phyloP scores from a whole-genome alignment of 2,797 vertebrate genomes.

The Diceros bicornis region DNA sequence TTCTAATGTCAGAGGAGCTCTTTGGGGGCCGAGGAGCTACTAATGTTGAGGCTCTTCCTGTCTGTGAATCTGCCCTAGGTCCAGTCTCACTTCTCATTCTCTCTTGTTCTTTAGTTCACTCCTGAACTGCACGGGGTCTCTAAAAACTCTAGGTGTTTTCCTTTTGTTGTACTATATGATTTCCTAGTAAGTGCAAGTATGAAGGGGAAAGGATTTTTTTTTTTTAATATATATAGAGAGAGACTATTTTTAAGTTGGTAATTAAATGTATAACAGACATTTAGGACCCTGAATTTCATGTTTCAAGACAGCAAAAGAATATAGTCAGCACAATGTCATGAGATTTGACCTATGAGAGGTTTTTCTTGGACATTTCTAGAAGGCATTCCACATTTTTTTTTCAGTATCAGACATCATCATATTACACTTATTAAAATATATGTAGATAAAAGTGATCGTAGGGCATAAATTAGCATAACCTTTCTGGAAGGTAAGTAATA shows the following conservation, averaged over 20 bases:
- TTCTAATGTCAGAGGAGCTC: neutral
- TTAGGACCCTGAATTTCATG: neutral
- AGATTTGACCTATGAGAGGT: neutral
- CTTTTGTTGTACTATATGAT: neutral
- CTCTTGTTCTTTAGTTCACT: neutral
- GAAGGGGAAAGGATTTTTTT: neutral
- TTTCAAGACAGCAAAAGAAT: neutral
- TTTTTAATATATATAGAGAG: neutral
- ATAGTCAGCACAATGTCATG: neutral
- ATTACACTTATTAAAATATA: neutral
- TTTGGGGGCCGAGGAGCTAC: neutral
- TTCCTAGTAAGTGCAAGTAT: neutral
- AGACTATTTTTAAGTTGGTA: neutral
- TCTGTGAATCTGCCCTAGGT: neutral
- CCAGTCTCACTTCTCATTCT: neutral
- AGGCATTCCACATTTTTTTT: neutral
- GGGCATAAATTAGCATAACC: neutral
- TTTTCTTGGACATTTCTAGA: conserved; percentile 23
- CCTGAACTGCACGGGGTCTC: neutral
- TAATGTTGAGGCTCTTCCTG: neutral
- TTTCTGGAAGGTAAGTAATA: neutral
- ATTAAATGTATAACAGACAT: neutral
- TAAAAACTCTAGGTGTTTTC: neutral
- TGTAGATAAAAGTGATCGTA: neutral
- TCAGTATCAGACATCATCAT: neutral